Percentiles rank a stretch among this genome's conserved stretches.
These are phyloP conservation scores for Erebia palarica DNA, from an alignment of 2,888 invertebrate species.

Conservation along the genomic window DNA sequence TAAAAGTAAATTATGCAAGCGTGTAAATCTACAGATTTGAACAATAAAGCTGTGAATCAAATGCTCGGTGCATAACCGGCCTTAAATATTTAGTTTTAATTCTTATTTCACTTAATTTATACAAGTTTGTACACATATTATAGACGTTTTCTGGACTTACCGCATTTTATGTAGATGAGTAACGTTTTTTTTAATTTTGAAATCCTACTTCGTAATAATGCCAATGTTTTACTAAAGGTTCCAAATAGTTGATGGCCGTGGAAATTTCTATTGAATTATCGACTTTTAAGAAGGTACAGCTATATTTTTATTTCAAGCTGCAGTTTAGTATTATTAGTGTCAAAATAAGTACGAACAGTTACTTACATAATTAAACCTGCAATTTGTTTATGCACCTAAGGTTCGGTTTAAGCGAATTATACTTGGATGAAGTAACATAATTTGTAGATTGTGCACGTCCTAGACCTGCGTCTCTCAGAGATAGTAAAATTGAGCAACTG, in stretches of 20 bases:
- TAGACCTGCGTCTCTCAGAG: neutral
- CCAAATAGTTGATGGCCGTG: no score
- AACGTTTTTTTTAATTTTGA: constrained; percentile 5
- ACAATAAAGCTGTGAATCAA: neutral
- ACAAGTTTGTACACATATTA: neutral
- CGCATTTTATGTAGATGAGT: constrained; percentile 1
- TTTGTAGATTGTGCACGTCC: neutral
- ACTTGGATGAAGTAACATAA: neutral
- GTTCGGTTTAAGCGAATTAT: neutral
- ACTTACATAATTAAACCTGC: neutral
- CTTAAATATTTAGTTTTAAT: neutral
- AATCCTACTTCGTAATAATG: neutral
- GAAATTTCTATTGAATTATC: no score
- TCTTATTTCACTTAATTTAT: neutral
- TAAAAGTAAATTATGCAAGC: constrained; percentile 22
- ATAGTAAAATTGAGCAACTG: constrained; percentile 6
- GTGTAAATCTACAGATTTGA: constrained; percentile 5
- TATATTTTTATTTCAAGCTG: no score
- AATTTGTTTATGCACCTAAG: neutral
- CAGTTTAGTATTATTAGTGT: no score
- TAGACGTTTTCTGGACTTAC: neutral
- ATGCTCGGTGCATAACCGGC: neutral
- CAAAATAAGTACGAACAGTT: no score
- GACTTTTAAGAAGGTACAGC: no score
- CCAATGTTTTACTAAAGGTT: neutral